phyloP scores from a whole-genome alignment of 2,113 vertebrate species.

The Melanocharis versteri region DNA sequence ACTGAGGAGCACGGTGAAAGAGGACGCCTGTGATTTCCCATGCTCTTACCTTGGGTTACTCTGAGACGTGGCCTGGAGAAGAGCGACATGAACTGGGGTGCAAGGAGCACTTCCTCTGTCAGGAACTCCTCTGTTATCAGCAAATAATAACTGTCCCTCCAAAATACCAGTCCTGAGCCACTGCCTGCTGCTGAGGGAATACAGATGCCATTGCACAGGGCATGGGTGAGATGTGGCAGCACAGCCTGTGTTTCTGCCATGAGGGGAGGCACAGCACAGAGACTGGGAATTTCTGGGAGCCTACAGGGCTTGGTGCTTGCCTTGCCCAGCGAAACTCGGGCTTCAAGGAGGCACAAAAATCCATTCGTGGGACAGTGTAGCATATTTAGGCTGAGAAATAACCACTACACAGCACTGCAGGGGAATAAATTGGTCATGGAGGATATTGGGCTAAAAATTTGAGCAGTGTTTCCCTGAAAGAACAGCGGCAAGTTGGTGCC shows the following conservation, averaged over 20 bases:
- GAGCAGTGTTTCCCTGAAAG: neutral
- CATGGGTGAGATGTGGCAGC: neutral
- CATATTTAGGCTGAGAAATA: neutral
- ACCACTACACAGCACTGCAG: neutral
- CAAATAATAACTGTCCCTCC: neutral
- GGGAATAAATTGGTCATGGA: neutral
- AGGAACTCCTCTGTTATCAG: neutral
- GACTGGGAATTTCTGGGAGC: neutral
- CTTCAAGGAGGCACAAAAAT: neutral
- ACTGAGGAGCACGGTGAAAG: neutral
- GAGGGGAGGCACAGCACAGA: neutral
- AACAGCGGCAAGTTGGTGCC: neutral
- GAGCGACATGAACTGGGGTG: neutral
- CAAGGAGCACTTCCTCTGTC: neutral
- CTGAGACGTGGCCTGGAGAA: neutral
- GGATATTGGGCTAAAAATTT: neutral
- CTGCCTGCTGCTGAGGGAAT: neutral
- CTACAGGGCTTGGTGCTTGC: neutral
- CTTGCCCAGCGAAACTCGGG: neutral
- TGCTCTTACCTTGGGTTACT: neutral
- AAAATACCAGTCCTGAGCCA: neutral
- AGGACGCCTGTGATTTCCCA: neutral
- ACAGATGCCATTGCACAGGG: neutral
- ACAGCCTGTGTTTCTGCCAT: neutral
- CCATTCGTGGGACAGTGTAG: neutral